phyloP scores from a whole-genome alignment of 2,888 invertebrate genomes.

The Balanococcus diminutus region DNA sequence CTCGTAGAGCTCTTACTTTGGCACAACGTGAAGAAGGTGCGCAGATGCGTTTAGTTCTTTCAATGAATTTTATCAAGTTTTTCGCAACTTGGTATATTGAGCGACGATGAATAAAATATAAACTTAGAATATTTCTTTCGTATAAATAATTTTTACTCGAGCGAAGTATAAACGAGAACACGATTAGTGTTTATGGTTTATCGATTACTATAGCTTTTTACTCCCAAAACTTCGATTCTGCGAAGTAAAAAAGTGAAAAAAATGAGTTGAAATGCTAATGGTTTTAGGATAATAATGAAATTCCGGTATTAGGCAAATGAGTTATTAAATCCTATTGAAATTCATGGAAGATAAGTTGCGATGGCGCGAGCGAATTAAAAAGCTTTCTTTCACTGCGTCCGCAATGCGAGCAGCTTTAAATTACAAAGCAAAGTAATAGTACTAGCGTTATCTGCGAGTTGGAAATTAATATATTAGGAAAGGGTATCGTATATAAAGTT shows the following conservation, averaged over 20 bases:
- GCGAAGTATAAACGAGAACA: slow-evolving; percentile 4
- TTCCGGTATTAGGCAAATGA: slow-evolving; percentile 38
- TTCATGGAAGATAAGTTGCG: slow-evolving; percentile 36
- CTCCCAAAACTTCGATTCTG: neutral
- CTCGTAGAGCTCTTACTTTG: neutral
- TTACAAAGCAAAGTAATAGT: neutral
- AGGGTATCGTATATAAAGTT: neutral
- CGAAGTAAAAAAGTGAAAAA: neutral
- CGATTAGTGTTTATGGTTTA: slow-evolving; percentile 20
- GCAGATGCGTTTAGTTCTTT: neutral
- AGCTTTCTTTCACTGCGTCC: neutral
- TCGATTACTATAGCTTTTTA: neutral
- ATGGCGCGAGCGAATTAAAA: neutral
- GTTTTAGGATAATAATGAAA: slow-evolving; percentile 15
- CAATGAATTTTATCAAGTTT: neutral
- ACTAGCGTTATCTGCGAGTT: neutral
- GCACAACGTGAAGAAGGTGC: neutral
- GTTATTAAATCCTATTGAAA: slow-evolving; percentile 40
- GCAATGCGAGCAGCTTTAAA: neutral
- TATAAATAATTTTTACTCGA: neutral
- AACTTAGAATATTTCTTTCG: neutral
- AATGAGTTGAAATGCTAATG: slow-evolving; percentile 25
- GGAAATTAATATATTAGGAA: neutral
- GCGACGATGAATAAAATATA: slow-evolving; percentile 22
- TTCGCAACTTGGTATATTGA: neutral